Evolutionary conservation across 1,140 invertebrate species (phyloP).

Genomic region (Oppia nitens): DNA sequence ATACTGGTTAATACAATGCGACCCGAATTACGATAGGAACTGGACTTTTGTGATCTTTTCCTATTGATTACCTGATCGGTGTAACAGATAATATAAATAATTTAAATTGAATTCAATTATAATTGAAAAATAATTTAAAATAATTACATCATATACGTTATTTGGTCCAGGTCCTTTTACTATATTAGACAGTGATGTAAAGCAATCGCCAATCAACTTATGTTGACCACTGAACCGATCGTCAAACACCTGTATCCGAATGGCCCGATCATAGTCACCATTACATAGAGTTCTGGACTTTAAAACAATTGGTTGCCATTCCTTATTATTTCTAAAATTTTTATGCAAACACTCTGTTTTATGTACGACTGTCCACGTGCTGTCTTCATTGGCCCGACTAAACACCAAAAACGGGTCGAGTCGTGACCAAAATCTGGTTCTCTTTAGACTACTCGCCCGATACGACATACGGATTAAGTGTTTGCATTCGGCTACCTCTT

Average conservation of each 20-base stretch:
- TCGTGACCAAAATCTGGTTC: constrained; percentile 40
- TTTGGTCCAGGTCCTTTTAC: neutral
- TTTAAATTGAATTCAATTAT: neutral
- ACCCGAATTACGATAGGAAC: neutral
- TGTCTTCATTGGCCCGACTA: constrained; percentile 14
- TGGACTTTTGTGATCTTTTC: neutral
- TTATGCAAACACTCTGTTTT: constrained; percentile 38
- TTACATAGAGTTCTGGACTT: constrained; percentile 37
- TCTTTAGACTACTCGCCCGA: constrained; percentile 31
- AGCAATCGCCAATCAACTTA: constrained; percentile 6
- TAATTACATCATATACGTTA: neutral
- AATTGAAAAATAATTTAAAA: neutral
- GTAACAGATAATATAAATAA: neutral
- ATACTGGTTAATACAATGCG: neutral
- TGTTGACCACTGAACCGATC: constrained; percentile 2
- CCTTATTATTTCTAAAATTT: constrained; percentile 37
- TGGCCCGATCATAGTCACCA: constrained; percentile 38
- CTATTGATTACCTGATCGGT: neutral
- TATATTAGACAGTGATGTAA: constrained; percentile 7
- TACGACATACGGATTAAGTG: constrained; percentile 33
- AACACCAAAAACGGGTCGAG: constrained; percentile 34
- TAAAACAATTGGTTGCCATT: constrained; percentile 37
- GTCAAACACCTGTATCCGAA: constrained; percentile 20
- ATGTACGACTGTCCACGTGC: constrained; percentile 33
- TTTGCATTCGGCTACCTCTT: constrained; percentile 33